Conservation (phyloP, 2,113 vertebrate species). For the Prolemur simus region DNA sequence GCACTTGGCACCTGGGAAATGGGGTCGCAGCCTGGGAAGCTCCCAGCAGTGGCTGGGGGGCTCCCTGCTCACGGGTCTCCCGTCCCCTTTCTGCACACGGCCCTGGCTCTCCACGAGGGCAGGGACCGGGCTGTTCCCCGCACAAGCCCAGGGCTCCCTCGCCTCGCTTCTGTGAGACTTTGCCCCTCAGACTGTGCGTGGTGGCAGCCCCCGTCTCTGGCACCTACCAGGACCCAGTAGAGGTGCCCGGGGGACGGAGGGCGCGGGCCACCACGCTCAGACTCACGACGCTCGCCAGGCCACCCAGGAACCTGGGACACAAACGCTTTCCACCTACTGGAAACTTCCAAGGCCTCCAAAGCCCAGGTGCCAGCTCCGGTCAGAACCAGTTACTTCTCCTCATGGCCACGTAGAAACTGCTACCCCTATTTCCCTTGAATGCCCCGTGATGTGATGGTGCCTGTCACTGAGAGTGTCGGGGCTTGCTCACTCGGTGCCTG, state of each 20-base stretch:
- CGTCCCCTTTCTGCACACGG: neutral
- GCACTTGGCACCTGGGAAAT: neutral
- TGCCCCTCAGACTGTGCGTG: fast-evolving
- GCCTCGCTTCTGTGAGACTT: neutral
- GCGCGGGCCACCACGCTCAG: fast-evolving
- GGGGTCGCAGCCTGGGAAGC: neutral
- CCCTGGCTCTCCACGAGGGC: neutral
- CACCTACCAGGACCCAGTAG: neutral
- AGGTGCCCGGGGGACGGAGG: fast-evolving
- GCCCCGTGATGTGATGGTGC: fast-evolving
- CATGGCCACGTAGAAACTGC: fast-evolving
- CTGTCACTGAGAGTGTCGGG: fast-evolving
- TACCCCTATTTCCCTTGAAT: fast-evolving
- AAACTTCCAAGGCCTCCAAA: neutral
- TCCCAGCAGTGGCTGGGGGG: neutral
- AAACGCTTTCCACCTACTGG: neutral
- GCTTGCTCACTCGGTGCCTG: neutral
- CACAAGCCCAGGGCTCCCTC: no score
- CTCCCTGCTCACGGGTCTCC: neutral
- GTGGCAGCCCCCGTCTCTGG: neutral
- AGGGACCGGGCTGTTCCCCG: neutral
- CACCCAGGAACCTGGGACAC: neutral
- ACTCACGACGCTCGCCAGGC: no score
- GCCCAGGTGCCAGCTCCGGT: neutral
- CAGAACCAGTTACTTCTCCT: no score